Base-by-base conservation (phyloP, 2,113 vertebrate genomes). In the Solea senegalensis region DNA sequence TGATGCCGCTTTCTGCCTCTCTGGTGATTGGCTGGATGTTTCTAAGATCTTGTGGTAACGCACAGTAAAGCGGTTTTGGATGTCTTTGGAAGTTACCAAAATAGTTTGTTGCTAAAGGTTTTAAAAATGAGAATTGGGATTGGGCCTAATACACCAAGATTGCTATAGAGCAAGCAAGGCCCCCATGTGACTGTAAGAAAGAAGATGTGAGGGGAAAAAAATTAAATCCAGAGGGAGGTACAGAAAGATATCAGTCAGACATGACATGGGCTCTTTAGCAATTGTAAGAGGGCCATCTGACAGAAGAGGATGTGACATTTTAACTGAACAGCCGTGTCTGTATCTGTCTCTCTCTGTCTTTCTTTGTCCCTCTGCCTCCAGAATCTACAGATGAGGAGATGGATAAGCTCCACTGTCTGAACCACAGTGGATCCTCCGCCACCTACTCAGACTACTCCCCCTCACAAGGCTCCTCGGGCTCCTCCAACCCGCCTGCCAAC, bases 371-470 rank as follows among this genome's bases (percentile, higher is more conserved):
- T 81, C 60, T 49, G 9, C 72, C 8, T 74, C 82, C 93, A 99
- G 98, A 98, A 88, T 99, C 97, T 41, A 98, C 96, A 49, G 98
- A 99, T 86, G 98, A 99, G 82, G 98, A 98, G 91, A 95, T 94
- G 82, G 98, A 99, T 92, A 99, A 98, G 94, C 94, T 96, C 88
- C 97, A 99, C 85, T 96, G 97, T 95, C 93, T 97, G 92, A 98
- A 98, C 93, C 98, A 98, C 95, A 99, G 98, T 79, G 96, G 97
- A 87, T 99, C 98, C 89, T 99, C 98, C 55, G 98, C 96, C 90
- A 99, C 97, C 87, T 99, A 99, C 92, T 99, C 98, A 39, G 98
- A 99, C 94, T 99, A 99, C 92, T 99, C 98, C 49, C 98, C 98
- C 78, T 99, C 97, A 27, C 97, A 98, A 90, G 98, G 97, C 83